Evolutionary conservation across 1,140 invertebrate genomes (phyloP).

Genomic region (Asobara japonica): DNA sequence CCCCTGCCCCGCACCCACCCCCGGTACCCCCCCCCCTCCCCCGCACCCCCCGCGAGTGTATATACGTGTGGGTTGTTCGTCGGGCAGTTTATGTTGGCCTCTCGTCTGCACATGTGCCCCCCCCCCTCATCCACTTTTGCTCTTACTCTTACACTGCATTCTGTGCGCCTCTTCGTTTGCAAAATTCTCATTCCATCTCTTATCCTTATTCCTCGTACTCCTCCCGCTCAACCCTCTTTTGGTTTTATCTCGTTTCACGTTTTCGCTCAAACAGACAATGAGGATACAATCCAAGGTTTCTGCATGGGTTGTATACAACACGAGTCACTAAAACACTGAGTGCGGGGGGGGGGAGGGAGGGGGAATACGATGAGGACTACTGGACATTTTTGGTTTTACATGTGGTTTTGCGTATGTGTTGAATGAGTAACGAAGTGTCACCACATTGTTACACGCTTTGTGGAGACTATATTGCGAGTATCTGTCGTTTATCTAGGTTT

Average conservation of each 20-base stretch:
- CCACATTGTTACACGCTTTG: slow-evolving; percentile 2
- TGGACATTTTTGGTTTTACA: neutral
- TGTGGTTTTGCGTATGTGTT: neutral
- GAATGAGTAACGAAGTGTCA: slow-evolving; percentile 3
- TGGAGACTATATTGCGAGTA: neutral
- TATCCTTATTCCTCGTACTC: neutral
- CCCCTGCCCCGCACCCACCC: slow-evolving; percentile 34
- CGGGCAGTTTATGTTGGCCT: slow-evolving; percentile 54
- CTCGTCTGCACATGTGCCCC: slow-evolving; percentile 27
- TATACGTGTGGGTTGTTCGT: slow-evolving; percentile 61
- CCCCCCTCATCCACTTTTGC: slow-evolving; percentile 30
- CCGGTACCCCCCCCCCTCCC: slow-evolving; percentile 39
- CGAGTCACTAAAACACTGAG: slow-evolving; percentile 1
- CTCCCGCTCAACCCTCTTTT: slow-evolving; percentile 17
- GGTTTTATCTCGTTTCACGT: slow-evolving; percentile 36
- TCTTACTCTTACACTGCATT: too few species aligned
- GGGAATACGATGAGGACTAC: slow-evolving; percentile 12
- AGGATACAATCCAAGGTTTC: neutral
- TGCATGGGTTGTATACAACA: neutral
- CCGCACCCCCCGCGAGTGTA: slow-evolving; percentile 25
- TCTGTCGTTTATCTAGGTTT: neutral
- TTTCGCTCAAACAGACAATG: slow-evolving; percentile 23
- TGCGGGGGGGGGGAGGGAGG: neutral
- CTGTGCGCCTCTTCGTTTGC: slow-evolving; percentile 45
- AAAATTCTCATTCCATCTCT: slow-evolving; percentile 26